Base-by-base conservation (phyloP, 1,140 invertebrate species). In the Periplaneta americana region DNA sequence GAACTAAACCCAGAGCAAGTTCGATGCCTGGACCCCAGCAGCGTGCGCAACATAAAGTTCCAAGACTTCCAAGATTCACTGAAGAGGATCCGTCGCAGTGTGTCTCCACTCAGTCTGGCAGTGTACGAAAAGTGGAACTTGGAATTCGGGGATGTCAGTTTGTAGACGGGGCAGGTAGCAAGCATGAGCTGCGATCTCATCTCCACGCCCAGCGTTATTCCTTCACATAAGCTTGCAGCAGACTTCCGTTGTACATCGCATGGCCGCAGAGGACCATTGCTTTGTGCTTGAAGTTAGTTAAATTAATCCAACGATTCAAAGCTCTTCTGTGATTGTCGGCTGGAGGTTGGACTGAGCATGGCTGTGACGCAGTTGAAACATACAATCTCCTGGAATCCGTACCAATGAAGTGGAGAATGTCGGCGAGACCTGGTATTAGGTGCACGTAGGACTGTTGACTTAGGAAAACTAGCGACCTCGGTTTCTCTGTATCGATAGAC, bases 91-190 rank as follows among this genome's bases (percentile, higher is more conserved):
- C 91, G 97, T 74, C 93, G 96, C 81, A 98, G 96, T 81, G 97
- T 99, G 5, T 96, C 96, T 6, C 93, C 94, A 8, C 92, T 93
- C 85, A 96, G 96, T 89, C 91, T 99, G 36, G 92, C 93, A 34
- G 92, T 92, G 5, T 98, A 98, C 87, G 95, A 97, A 87, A 96
- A 97, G 87, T 99, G 97, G 97, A 98, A 98, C 85, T 91, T 94
- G 83, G 95, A 96, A 84, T 99, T 95, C 89, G 98, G 97, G 28
- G 98, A 98, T 85, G 91, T 96, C 37, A 95, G 94, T 84, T 88
- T 94, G 84, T 95, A 85, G 76, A 28, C 13, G 13, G n/a, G 35
- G 33, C 76, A 36, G 34, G 13, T 75, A 18, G 33, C 74, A 3
- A 31, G n/a, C 11, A 2, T 28, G n/a, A 31, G 13, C 28, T 32